Percentiles rank a stretch among this genome's conserved stretches.
phyloP scores from a whole-genome alignment of 2,797 vertebrate genomes.

The Xiphophorus birchmanni region DNA sequence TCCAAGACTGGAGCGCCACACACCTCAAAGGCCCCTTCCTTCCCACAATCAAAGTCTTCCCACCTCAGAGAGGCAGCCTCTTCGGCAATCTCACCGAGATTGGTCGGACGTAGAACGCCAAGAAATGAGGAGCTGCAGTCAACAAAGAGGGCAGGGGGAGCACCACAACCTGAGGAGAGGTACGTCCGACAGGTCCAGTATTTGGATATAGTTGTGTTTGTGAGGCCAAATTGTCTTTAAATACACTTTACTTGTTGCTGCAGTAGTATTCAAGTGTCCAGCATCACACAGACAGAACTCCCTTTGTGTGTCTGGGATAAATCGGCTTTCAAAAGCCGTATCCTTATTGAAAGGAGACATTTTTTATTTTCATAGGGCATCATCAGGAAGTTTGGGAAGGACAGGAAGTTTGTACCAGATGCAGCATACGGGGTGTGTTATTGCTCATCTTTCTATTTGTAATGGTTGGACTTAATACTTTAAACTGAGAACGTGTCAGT shows the following conservation, averaged over 20 bases:
- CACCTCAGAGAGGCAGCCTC: slow-evolving; percentile 48
- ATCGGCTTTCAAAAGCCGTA: background rate
- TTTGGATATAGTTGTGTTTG: slow-evolving; percentile 74
- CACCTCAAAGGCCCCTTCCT: slow-evolving; percentile 7
- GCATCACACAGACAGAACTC: background rate
- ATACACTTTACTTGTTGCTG: background rate
- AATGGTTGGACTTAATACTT: background rate
- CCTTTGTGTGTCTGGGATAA: background rate
- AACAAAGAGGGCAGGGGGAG: slow-evolving; percentile 53
- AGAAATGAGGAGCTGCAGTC: slow-evolving; percentile 19
- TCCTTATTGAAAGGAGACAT: slow-evolving; percentile 8
- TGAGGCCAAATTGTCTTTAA: background rate
- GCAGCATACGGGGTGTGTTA: background rate
- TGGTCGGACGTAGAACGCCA: slow-evolving; percentile 23
- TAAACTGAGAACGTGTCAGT: background rate
- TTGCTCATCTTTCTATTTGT: background rate
- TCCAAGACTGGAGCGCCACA: slow-evolving; percentile 10
- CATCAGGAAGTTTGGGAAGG: background rate
- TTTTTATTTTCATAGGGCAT: slow-evolving; percentile 1
- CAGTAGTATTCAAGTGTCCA: background rate
- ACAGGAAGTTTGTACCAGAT: background rate
- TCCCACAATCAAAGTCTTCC: slow-evolving; percentile 46
- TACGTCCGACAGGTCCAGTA: slow-evolving; percentile 71
- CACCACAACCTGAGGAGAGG: slow-evolving; percentile 63
- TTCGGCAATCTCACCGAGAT: slow-evolving; percentile 28